Conservation (phyloP, 37 sponge, comb jelly and placozoan species). For the Corticium candelabrum region DNA sequence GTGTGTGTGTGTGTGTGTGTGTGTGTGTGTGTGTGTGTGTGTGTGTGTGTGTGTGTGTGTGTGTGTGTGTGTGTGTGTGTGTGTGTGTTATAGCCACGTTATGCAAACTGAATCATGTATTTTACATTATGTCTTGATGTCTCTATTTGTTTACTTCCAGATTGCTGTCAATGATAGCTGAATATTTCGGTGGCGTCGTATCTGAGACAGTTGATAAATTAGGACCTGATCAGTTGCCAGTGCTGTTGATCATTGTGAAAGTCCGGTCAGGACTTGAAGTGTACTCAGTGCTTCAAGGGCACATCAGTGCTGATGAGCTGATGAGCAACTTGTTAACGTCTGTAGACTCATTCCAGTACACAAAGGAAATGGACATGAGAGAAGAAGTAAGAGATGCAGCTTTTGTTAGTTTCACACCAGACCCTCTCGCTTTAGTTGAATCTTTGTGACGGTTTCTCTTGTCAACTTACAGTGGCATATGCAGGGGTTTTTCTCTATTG, state of each 20-base stretch:
- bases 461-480: no score
- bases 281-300: conserved; percentile 64
- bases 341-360: background rate
- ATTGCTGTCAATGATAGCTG: conserved; percentile 55
- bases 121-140: conserved; percentile 5
- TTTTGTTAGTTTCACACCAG: no score
- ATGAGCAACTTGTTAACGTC: background rate
- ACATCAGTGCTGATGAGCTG: background rate
- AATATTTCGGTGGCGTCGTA: conserved; percentile 47
- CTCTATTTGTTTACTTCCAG: conserved; percentile 17
- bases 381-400: background rate
- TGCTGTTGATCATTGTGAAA: conserved; percentile 65
- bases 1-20: no score
- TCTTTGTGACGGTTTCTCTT: no score
- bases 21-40: conserved; percentile 34
- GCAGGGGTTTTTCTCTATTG: background rate
- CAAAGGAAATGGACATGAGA: background rate
- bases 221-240: conserved; percentile 57
- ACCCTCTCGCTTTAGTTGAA: no score
- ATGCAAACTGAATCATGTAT: conserved; percentile 5
- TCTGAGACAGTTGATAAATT: conserved; percentile 47
- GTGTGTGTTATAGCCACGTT: background rate
- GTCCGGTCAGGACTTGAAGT: conserved; percentile 41
- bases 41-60: background rate
- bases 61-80: conserved; percentile 2